Evolutionary conservation across 1,140 invertebrate species (phyloP).

Genomic region (Chironomus tepperi): DNA sequence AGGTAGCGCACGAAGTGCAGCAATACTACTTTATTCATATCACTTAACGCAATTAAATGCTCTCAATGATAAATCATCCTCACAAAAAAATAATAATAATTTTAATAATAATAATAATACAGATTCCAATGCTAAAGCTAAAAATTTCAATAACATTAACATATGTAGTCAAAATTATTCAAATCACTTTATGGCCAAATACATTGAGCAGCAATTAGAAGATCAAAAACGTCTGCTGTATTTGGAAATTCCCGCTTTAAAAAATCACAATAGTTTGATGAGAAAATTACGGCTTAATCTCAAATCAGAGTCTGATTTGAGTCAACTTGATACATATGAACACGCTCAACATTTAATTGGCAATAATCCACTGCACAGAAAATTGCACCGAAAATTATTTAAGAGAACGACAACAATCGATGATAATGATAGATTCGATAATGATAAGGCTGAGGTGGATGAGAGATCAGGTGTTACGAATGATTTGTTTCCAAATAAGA

Average conservation of each 20-base stretch:
- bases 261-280: constrained; percentile 18
- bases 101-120: constrained; percentile 33
- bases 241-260: constrained; percentile 34
- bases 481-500: constrained; percentile 5
- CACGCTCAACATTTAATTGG: background rate
- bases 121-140: constrained; percentile 18
- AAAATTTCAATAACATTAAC: too few relatives aligned
- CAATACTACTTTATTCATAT: constrained; percentile 84
- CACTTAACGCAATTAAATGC: constrained; percentile 49
- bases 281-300: constrained; percentile 1
- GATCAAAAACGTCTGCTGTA: constrained; percentile 39
- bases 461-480: constrained; percentile 18
- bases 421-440: background rate
- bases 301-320: constrained; percentile 5
- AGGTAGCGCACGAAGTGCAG: constrained; percentile 79
- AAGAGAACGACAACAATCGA: background rate
- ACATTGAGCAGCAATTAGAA: constrained; percentile 40
- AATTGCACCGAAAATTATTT: constrained; percentile 18
- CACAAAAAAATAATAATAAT: constrained; percentile 30
- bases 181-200: constrained; percentile 34
- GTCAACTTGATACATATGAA: background rate
- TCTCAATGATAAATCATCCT: constrained; percentile 31
- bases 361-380: constrained; percentile 8
- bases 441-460: background rate
- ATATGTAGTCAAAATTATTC: constrained; percentile 26